Evolutionary conservation across 2,113 vertebrate species (phyloP), one percentile per base, ranked within the genome.

Genomic region (Gnathonemus longibarbis): DNA sequence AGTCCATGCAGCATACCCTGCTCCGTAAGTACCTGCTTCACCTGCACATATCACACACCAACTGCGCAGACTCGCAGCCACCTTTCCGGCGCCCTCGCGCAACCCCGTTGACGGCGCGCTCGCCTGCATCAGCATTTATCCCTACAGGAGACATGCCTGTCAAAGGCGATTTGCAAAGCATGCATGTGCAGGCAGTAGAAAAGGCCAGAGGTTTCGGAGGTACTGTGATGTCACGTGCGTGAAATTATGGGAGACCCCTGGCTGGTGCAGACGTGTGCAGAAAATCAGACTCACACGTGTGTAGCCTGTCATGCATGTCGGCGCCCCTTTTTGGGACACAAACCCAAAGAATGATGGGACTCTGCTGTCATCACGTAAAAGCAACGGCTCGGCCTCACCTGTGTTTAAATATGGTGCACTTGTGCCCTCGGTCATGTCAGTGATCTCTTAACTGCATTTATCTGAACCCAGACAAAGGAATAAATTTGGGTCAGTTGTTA

Each of bases 1-100:
- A 99, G 46, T 98, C 98, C 88, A 92, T 98, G 94, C 98, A 99
- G 90, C 98, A 99, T 93, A 99, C 98, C 92, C 93, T 99, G 91
- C 97, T 98, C 91, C 98, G 98, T 99, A 95, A 98, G 98, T 98
- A 92, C 19, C 84, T 35, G n/a, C 10, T 39, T 39, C 62, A 15
- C n/a, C 2, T 31, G 42, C 7, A 3, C 56, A 42, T 84, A 53
- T 49, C 56, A 42, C 21, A 42, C 13, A 7, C 46, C 77, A 6
- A 39, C 46, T 35, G 58, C 42, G 66, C 50, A 21, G 70, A 21
- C n/a, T 11, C 48, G 24, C 70, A 83, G n/a, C 58, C 46, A 56
- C 13, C n/a, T 27, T n/a, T 11, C 62, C n/a, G n/a, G 62, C 2
- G 3, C 9, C 62, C 62, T 66, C 62, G 5, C 62, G 9, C 24